Conservation (phyloP, 2,113 vertebrate genomes). For the Limnothrissa miodon region DNA sequence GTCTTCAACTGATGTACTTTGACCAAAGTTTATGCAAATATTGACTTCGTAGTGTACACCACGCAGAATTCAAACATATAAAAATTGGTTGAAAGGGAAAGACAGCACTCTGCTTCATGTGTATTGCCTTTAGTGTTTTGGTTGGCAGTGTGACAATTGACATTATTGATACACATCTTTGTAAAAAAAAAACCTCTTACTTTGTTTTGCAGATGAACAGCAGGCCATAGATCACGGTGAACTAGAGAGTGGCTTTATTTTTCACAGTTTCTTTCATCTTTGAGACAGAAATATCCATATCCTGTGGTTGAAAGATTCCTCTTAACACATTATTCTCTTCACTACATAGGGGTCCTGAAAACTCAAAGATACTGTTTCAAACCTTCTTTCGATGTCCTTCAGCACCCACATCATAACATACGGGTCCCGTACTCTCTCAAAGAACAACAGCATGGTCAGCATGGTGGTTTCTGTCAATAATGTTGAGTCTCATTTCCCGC, state of each 20-base stretch:
- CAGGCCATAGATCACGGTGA: neutral
- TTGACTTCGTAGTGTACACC: constrained; percentile 37
- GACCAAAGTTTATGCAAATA: constrained; percentile 48
- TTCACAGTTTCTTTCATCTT: neutral
- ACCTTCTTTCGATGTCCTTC: neutral
- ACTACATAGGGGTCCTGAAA: neutral
- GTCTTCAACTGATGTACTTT: constrained; percentile 38
- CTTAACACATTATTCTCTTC: neutral
- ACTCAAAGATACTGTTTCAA: neutral
- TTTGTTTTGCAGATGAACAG: neutral
- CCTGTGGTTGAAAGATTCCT: neutral
- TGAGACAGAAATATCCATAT: neutral
- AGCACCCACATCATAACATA: neutral
- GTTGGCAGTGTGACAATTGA: neutral
- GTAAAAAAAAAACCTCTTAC: neutral
- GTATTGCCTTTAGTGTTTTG: neutral
- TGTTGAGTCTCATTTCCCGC: neutral
- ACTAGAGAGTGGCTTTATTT: neutral
- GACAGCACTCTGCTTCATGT: neutral
- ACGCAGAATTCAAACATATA: constrained; percentile 35
- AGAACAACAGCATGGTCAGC: constrained; percentile 10
- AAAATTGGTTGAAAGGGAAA: constrained; percentile 6
- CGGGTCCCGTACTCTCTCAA: neutral
- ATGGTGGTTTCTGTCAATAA: neutral
- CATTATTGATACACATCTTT: too few species aligned